Evolutionary conservation across 2,888 invertebrate genomes (phyloP).

Genomic region (Galerucella pusilla): DNA sequence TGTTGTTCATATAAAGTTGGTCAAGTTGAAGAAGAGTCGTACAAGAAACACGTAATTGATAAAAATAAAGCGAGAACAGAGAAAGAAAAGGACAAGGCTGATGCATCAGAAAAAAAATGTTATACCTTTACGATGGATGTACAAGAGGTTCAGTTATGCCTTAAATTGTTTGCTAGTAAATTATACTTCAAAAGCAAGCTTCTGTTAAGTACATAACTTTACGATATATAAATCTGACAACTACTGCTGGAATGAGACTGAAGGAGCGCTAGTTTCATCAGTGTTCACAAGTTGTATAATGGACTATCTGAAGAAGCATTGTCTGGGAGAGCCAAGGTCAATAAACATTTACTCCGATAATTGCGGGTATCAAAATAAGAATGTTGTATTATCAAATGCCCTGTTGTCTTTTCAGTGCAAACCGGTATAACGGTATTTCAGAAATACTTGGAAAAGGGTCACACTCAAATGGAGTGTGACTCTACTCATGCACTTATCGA

Average conservation of each 20-base stretch:
- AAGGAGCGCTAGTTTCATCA: slow-evolving; percentile 9
- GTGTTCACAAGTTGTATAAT: slow-evolving; percentile 6
- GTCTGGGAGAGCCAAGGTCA: not conserved
- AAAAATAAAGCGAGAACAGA: slow-evolving; percentile 6
- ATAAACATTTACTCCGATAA: slow-evolving; percentile 7
- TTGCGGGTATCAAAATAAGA: not conserved
- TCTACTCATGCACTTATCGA: too few species aligned
- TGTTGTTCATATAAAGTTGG: slow-evolving; percentile 32
- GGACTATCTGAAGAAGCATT: not conserved
- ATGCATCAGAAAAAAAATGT: not conserved
- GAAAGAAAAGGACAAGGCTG: slow-evolving; percentile 4
- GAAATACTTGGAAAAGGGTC: too few species aligned
- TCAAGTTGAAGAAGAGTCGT: slow-evolving; percentile 2
- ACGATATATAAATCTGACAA: slow-evolving; percentile 9
- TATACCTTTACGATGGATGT: not conserved
- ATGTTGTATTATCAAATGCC: not conserved
- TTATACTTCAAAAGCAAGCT: not conserved
- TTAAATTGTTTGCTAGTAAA: slow-evolving; percentile 2
- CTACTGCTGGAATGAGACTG: slow-evolving; percentile 6
- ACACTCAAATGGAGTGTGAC: too few species aligned
- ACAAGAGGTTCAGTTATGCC: slow-evolving; percentile 2
- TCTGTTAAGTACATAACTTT: not conserved
- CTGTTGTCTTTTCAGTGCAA: not conserved
- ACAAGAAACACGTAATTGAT: slow-evolving; percentile 6
- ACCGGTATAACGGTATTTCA: not conserved